A percentile compares a stretch with the other conserved stretches of the same genome.
phyloP scores from a whole-genome alignment of 2,888 invertebrate genomes.

The Endomychus coccineus region DNA sequence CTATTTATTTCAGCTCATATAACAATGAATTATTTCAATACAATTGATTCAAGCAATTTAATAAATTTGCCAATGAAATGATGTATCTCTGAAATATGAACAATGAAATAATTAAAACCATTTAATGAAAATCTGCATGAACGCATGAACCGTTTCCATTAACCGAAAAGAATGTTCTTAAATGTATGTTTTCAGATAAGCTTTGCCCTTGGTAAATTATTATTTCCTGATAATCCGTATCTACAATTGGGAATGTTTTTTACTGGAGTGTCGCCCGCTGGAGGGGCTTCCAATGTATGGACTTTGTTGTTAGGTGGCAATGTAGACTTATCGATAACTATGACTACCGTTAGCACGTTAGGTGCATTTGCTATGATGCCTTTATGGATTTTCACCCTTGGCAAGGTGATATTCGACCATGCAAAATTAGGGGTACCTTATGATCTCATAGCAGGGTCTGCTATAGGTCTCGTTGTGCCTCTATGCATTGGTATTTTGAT shows the following conservation, averaged over 20 bases:
- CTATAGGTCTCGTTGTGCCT: slow-evolving; percentile 71
- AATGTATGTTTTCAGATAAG: slow-evolving; percentile 60
- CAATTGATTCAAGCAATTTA: too few species aligned
- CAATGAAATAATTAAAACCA: too few species aligned
- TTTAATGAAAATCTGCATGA: too few species aligned
- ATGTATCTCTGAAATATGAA: too few species aligned
- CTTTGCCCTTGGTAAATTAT: slow-evolving; percentile 60
- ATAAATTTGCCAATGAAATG: too few species aligned
- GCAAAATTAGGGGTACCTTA: slow-evolving; percentile 74
- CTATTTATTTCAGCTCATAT: too few species aligned
- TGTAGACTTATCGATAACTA: slow-evolving; percentile 85
- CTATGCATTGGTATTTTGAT: slow-evolving; percentile 60
- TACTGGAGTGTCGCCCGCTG: slow-evolving; percentile 85
- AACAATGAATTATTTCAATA: too few species aligned
- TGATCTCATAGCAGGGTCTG: slow-evolving; percentile 63
- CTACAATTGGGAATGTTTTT: slow-evolving; percentile 83
- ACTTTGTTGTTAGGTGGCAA: slow-evolving; percentile 86
- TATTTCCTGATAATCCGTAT: slow-evolving; percentile 61
- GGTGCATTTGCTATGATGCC: slow-evolving; percentile 88
- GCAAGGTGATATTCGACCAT: slow-evolving; percentile 62
- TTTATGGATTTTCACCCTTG: slow-evolving; percentile 83
- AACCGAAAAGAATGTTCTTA: too few species aligned
- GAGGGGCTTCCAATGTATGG: slow-evolving; percentile 97
- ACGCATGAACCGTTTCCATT: too few species aligned
- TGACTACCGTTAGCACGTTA: slow-evolving; percentile 81